Evolutionary conservation across 2,113 vertebrate genomes (phyloP).

Genomic region (Hippocampus abdominalis): DNA sequence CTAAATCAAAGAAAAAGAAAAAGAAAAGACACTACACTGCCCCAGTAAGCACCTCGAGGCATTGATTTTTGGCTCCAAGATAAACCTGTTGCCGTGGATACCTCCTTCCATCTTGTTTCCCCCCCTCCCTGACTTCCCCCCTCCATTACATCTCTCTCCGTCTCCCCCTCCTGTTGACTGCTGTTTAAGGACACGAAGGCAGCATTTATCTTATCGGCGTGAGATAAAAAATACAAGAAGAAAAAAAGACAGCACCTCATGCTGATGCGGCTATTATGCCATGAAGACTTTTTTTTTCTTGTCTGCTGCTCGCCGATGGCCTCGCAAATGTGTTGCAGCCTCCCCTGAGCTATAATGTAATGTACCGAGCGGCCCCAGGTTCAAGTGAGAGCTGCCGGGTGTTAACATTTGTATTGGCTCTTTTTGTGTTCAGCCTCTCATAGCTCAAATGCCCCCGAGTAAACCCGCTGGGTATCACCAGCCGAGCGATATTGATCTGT

Average conservation of each 20-base stretch:
- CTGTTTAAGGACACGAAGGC: slow-evolving; percentile 2
- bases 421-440: slow-evolving; percentile 45
- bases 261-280: neutral
- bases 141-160: neutral
- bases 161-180: slow-evolving; percentile 6
- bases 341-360: slow-evolving; percentile 2
- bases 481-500: slow-evolving; percentile 34
- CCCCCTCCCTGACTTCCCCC: neutral
- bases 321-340: neutral
- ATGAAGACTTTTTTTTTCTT: slow-evolving; percentile 2
- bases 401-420: slow-evolving; percentile 28
- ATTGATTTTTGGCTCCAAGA: slow-evolving; percentile 60
- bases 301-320: neutral
- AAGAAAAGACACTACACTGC: slow-evolving; percentile 8
- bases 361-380: slow-evolving; percentile 2
- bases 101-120: slow-evolving; percentile 23
- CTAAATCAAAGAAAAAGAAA: too few species aligned
- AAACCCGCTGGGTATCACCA: slow-evolving; percentile 43
- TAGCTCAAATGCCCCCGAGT: slow-evolving; percentile 46
- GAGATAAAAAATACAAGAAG: slow-evolving; percentile 2
- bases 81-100: slow-evolving; percentile 75
- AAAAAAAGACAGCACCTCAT: neutral
- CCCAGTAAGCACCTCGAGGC: slow-evolving; percentile 41
- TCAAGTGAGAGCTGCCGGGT: slow-evolving; percentile 38
- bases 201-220: slow-evolving; percentile 2